These are phyloP conservation scores for Sinelater perroti DNA, from an alignment of 2,888 invertebrate species.

Conservation along the genomic window DNA sequence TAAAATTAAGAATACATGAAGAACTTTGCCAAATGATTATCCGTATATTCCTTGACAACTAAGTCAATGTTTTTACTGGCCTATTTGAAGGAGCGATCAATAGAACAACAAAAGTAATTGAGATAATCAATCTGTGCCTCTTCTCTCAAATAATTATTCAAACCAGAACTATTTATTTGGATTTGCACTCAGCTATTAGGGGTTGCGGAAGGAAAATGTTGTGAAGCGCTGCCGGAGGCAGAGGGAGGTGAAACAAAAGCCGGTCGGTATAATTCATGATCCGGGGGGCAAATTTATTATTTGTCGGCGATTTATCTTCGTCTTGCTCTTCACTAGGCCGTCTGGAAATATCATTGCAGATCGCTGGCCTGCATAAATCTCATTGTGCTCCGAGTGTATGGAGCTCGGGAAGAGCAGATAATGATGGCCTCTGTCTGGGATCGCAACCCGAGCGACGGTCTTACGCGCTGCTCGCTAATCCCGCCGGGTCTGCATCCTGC, in stretches of 20 bases:
- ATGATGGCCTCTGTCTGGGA: conserved; percentile 31
- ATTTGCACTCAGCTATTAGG: background rate
- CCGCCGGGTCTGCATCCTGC: conserved; percentile 20
- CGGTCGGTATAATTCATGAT: conserved; percentile 25
- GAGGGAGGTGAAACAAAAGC: conserved; percentile 20
- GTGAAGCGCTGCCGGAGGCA: conserved; percentile 2
- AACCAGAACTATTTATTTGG: too few relatives aligned
- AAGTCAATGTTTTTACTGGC: too few relatives aligned
- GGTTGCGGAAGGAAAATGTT: conserved; percentile 1
- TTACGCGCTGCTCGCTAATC: conserved; percentile 22
- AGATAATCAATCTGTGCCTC: too few relatives aligned
- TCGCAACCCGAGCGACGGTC: conserved; percentile 31
- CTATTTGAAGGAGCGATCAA: too few relatives aligned
- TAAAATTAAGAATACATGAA: too few relatives aligned
- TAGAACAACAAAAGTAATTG: too few relatives aligned
- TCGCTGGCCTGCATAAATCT: conserved; percentile 36
- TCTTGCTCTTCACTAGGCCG: conserved; percentile 27
- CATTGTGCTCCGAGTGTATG: conserved; percentile 30
- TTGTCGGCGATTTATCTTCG: conserved; percentile 31
- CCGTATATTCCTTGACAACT: too few relatives aligned
- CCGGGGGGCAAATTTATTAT: conserved; percentile 26
- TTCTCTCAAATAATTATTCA: too few relatives aligned
- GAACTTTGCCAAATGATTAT: too few relatives aligned
- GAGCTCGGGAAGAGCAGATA: conserved; percentile 21
- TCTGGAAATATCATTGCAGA: conserved; percentile 34